Conservation (phyloP, 35 echinoderm and acorn worm genomes). For the Apostichopus parvimensis region DNA sequence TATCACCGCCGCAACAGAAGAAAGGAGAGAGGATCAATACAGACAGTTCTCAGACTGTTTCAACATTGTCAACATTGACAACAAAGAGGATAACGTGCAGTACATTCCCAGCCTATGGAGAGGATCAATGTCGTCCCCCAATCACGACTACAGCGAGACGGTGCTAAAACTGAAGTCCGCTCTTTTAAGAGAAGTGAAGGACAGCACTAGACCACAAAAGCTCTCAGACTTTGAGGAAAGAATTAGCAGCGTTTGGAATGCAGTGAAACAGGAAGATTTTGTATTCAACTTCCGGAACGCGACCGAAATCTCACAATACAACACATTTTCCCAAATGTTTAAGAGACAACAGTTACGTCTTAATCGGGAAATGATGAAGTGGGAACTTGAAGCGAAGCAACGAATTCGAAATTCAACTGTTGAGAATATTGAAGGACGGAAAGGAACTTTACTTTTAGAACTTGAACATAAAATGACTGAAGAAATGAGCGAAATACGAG, state of each 20-base stretch:
- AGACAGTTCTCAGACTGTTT: conserved; percentile 45
- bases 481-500: not conserved
- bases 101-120: conserved; percentile 30
- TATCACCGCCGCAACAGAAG: not conserved
- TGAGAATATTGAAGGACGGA: too few relatives aligned
- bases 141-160: conserved; percentile 55
- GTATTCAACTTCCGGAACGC: conserved; percentile 13
- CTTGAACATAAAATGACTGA: too few relatives aligned
- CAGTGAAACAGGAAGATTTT: conserved; percentile 12
- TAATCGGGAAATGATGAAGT: conserved; percentile 25
- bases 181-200: not conserved
- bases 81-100: not conserved
- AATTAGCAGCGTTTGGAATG: not conserved
- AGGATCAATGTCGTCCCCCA: conserved; percentile 39
- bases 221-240: not conserved
- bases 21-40: not conserved
- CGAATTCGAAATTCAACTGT: not conserved
- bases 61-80: conserved; percentile 28
- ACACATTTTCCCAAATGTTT: not conserved
- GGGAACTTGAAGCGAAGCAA: conserved; percentile 23
- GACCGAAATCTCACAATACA: conserved; percentile 40
- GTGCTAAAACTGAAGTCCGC: conserved; percentile 25
- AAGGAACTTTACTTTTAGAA: too few relatives aligned
- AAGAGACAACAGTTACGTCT: not conserved
- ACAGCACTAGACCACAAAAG: not conserved